phyloP scores from a whole-genome alignment of 2,888 invertebrate genomes.

The Ypsolopha sequella region DNA sequence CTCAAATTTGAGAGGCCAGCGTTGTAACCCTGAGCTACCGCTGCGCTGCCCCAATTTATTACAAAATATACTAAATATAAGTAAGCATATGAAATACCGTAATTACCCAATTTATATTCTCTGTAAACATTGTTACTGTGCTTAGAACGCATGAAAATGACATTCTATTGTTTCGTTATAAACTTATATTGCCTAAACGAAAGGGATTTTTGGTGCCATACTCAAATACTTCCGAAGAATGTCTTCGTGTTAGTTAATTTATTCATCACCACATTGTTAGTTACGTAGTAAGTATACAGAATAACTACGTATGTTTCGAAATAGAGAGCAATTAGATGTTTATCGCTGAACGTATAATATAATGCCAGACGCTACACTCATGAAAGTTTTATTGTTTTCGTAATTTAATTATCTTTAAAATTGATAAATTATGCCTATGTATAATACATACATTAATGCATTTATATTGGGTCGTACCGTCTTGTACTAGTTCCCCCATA shows the following conservation, averaged over 20 bases:
- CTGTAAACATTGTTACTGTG: neutral
- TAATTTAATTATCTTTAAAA: neutral
- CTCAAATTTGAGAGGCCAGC: too few relatives aligned
- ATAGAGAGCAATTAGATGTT: too few relatives aligned
- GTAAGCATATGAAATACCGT: neutral
- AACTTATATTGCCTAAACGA: neutral
- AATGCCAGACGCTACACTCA: too few relatives aligned
- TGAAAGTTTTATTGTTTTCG: neutral
- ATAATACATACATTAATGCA: neutral
- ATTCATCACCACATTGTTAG: too few relatives aligned
- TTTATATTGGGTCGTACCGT: constrained; percentile 11
- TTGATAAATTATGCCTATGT: neutral
- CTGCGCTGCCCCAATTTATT: too few relatives aligned
- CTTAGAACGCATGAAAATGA: neutral
- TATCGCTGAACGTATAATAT: too few relatives aligned
- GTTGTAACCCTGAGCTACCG: too few relatives aligned
- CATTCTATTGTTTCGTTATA: neutral
- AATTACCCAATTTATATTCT: neutral
- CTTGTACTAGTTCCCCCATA: constrained; percentile 12
- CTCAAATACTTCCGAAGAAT: too few relatives aligned
- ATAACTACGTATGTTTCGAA: too few relatives aligned
- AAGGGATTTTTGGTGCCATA: neutral
- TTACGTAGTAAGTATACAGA: too few relatives aligned
- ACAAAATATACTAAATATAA: too few relatives aligned
- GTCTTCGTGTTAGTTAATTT: too few relatives aligned